Evolutionary conservation across 1,140 invertebrate species (phyloP).

Genomic region (Nomia melanderi): DNA sequence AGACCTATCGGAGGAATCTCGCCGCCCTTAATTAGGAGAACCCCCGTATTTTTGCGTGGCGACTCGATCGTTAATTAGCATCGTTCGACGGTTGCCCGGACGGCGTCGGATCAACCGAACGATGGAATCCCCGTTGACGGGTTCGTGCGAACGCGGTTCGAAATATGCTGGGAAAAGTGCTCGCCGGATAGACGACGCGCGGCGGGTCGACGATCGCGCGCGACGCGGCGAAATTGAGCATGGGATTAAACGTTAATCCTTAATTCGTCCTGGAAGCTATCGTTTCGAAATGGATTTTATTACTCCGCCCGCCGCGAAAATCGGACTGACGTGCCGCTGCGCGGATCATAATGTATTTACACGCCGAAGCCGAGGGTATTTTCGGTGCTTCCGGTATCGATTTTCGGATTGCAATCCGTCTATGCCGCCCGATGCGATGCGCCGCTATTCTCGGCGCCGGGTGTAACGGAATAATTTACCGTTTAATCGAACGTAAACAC

Average conservation of each 20-base stretch:
- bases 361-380: slow-evolving; percentile 1
- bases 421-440: neutral
- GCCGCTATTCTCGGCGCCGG: too few species aligned
- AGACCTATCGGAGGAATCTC: slow-evolving; percentile 15
- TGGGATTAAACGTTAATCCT: slow-evolving; percentile 45
- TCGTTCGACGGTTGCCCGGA: neutral
- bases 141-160: too few species aligned
- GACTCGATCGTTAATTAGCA: slow-evolving; percentile 23
- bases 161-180: too few species aligned
- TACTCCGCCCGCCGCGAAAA: neutral
- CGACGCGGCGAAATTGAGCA: slow-evolving; percentile 13
- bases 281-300: slow-evolving; percentile 44
- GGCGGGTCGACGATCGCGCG: neutral
- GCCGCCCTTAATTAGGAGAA: slow-evolving; percentile 14
- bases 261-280: slow-evolving; percentile 39
- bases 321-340: slow-evolving; percentile 2
- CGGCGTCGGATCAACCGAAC: too few species aligned
- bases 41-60: slow-evolving; percentile 4
- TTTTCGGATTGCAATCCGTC: slow-evolving; percentile 3
- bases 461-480: too few species aligned
- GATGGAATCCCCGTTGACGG: too few species aligned
- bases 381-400: slow-evolving; percentile 10
- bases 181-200: too few species aligned
- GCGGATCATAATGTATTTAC: slow-evolving; percentile 1
- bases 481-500: too few species aligned